Evolutionary conservation across 35 echinoderm and acorn worm genomes (phyloP), one percentile per base, ranked within the genome.

Genomic region (Lytechinus pictus): DNA sequence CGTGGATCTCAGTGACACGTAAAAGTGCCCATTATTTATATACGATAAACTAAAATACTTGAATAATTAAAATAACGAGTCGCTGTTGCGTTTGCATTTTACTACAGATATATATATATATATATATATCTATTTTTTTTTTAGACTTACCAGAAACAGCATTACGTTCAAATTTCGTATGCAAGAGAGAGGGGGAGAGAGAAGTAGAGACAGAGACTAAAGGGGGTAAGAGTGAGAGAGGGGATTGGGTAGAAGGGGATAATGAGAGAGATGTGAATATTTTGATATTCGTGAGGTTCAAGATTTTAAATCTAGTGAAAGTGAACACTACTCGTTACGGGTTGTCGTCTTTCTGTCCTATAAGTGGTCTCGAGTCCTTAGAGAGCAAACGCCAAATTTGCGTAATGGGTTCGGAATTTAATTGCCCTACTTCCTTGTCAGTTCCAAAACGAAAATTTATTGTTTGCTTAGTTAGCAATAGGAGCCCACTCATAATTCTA

Each of bases 311-410:
- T 7, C 66, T 24, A 24, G 16, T 79, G 66, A 79, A 79, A 79
- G 16, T 79, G 66, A 79, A 79, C 66, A 24, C 19, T 6, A 79
- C 66, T n/a, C 66, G 66, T 79, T 79, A 79, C 8, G 21, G 66
- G 66, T 79, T 79, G 16, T 16, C 66, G 66, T 79, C 66, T 79
- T 79, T 79, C 66, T 79, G 66, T 24, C 33, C 66, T 79, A 16
- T 79, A 79, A 79, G 66, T 79, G 66, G 66, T 79, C 66, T 79
- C 66, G 66, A 79, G 66, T 79, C 66, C 66, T 79, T 24, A n/a
- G 66, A 79, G 66, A 79, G 66, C 66, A 79, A 79, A 79, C 66
- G 66, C 66, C 66, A 79, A 79, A 79, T 79, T 79, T 79, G 66
- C 66, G 66, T 79, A 79, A 79, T 79, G 66, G 66, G 19, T 79